Evolutionary conservation across 2,113 vertebrate genomes (phyloP).

Genomic region (Typhlomys cinereus): DNA sequence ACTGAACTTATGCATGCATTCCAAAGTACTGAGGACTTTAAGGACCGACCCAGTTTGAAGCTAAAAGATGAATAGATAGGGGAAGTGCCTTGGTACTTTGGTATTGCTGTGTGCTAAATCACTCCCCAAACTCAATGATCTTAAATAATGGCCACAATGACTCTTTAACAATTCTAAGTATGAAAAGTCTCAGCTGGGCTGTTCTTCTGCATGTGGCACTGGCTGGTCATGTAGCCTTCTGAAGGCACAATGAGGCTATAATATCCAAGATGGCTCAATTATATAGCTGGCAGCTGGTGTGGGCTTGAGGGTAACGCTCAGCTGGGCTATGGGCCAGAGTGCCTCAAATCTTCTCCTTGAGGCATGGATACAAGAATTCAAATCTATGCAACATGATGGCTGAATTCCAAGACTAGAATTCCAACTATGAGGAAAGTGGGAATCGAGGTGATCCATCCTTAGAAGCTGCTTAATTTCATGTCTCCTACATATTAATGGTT

Average conservation of each 20-base stretch:
- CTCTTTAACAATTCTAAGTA: neutral
- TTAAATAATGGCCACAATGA: neutral
- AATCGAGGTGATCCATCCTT: neutral
- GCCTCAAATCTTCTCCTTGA: neutral
- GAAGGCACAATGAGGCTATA: neutral
- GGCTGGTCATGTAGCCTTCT: neutral
- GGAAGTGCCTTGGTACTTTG: neutral
- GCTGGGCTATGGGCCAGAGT: neutral
- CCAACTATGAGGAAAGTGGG: neutral
- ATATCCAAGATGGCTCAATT: neutral
- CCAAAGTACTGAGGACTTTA: neutral
- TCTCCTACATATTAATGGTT: neutral
- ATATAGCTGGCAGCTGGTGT: neutral
- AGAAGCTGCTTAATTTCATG: neutral
- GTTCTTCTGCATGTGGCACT: neutral
- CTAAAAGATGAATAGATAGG: neutral
- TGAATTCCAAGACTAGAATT: neutral
- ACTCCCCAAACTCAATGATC: neutral
- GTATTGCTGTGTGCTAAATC: neutral
- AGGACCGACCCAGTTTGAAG: neutral
- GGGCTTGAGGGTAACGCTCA: neutral
- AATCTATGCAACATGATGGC: neutral
- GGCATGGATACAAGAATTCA: neutral
- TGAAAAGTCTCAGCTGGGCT: neutral
- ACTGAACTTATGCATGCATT: neutral